phyloP scores from a whole-genome alignment of 2,797 vertebrate species.

The Platyrinchus mystaceus region DNA sequence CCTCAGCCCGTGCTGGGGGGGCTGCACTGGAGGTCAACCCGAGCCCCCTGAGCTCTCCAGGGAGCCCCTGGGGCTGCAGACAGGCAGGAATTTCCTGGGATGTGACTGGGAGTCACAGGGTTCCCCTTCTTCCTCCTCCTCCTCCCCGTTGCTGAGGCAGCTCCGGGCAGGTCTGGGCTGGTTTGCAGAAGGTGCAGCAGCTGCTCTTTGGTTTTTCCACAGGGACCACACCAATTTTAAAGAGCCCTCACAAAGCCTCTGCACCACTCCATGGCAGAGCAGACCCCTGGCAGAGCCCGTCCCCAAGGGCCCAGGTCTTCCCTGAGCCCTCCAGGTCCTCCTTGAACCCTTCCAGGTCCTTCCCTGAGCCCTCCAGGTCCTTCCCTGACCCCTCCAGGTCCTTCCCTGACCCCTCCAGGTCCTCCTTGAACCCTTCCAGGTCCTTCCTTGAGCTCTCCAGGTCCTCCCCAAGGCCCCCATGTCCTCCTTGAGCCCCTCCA shows the following conservation, averaged over 20 bases:
- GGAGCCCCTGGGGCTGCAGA: fast-evolving
- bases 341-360: no score
- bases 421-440: no score
- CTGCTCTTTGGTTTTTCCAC: neutral
- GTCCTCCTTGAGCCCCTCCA: neutral
- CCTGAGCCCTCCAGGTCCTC: neutral
- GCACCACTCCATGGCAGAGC: fast-evolving
- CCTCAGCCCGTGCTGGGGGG: neutral
- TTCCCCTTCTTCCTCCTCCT: neutral
- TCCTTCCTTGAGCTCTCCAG: neutral
- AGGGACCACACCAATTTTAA: neutral
- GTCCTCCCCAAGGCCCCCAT: no score
- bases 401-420: no score
- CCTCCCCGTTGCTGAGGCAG: neutral
- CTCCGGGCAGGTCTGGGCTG: neutral
- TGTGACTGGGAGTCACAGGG: fast-evolving
- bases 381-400: no score
- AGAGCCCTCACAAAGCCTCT: neutral
- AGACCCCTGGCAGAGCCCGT: neutral
- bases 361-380: no score
- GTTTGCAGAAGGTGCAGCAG: neutral
- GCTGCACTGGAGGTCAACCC: fast-evolving
- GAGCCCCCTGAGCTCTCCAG: fast-evolving
- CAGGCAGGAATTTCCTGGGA: fast-evolving
- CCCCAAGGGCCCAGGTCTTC: neutral